Conservation (phyloP, 2,888 invertebrate genomes). For the Biston betularia region DNA sequence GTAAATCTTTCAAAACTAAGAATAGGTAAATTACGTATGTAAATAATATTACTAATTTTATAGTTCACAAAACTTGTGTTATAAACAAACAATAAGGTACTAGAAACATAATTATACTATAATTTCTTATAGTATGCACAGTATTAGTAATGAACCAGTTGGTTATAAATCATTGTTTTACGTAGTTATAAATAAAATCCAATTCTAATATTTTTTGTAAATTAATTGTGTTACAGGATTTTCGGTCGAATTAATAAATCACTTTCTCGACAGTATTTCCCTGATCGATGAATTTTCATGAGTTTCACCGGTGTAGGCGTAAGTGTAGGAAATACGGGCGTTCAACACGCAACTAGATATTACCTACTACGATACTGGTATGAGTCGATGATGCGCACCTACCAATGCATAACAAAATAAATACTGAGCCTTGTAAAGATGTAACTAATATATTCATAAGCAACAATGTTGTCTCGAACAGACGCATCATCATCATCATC, state of each 20-base stretch:
- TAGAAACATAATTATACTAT: too few relatives aligned
- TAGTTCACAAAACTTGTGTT: too few relatives aligned
- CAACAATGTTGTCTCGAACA: too few relatives aligned
- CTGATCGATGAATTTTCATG: conserved; percentile 76
- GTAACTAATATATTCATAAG: not conserved
- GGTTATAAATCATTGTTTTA: conserved; percentile 1
- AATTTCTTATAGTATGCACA: too few relatives aligned
- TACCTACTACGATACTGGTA: conserved; percentile 9
- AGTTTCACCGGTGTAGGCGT: conserved; percentile 73
- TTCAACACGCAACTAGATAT: conserved; percentile 63
- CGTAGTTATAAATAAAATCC: not conserved
- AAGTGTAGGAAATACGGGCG: conserved; percentile 65
- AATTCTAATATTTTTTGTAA: conserved; percentile 12
- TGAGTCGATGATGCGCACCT: conserved; percentile 3
- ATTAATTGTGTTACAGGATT: conserved; percentile 53
- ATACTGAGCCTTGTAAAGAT: not conserved
- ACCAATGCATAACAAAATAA: conserved; percentile 14
- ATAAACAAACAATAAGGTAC: too few relatives aligned
- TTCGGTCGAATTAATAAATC: conserved; percentile 78
- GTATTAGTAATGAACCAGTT: too few relatives aligned
- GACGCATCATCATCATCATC: too few relatives aligned
- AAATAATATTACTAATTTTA: too few relatives aligned
- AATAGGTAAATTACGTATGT: too few relatives aligned
- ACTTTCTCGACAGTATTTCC: conserved; percentile 79
- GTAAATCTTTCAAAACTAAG: too few relatives aligned